phyloP scores from a whole-genome alignment of 2,888 invertebrate species.

The Pristionchus maxplancki region DNA sequence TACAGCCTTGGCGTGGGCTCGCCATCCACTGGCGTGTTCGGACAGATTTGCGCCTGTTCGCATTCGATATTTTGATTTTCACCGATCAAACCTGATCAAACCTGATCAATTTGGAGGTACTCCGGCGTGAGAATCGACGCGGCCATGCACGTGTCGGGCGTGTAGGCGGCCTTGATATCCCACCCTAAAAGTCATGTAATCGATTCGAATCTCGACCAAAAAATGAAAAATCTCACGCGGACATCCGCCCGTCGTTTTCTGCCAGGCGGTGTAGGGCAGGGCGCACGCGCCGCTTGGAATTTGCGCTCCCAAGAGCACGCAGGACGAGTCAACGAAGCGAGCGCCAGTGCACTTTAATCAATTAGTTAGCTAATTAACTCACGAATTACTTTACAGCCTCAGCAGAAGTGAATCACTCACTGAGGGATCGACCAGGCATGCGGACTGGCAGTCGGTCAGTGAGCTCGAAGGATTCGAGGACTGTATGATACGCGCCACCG shows the following conservation, averaged over 20 bases:
- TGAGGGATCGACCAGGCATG: neutral
- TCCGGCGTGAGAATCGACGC: neutral
- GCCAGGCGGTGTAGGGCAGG: neutral
- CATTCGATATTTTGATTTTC: neutral
- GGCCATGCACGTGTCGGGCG: neutral
- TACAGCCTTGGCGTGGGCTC: neutral
- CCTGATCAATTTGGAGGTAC: neutral
- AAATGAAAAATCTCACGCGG: neutral
- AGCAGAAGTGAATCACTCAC: no score
- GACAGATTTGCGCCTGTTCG: neutral
- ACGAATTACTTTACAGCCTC: no score
- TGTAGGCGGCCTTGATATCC: neutral
- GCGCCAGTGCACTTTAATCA: neutral
- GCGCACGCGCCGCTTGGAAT: neutral
- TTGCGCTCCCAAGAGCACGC: neutral
- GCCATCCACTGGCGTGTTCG: neutral
- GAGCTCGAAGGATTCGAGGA: neutral
- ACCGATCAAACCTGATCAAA: neutral
- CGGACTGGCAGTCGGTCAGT: neutral
- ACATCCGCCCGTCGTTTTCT: neutral
- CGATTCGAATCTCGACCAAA: neutral
- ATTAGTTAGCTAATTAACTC: no score
- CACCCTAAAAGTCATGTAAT: neutral
- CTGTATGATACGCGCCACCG: neutral
- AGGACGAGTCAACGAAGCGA: neutral